Conservation (phyloP, 2,797 vertebrate species). For the Borostomias antarcticus region DNA sequence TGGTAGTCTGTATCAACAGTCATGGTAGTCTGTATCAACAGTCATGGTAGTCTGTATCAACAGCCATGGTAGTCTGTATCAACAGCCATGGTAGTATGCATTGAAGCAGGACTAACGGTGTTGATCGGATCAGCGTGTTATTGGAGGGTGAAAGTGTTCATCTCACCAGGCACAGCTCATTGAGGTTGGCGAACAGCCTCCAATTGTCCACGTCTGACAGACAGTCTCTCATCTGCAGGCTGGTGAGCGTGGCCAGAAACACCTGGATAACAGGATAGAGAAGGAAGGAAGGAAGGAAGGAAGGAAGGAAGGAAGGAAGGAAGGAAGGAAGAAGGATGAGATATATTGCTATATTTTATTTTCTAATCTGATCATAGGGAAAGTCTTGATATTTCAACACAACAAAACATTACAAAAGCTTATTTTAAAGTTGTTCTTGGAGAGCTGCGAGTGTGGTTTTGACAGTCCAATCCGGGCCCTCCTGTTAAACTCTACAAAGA, state of each 20-base stretch:
- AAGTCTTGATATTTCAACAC: background rate
- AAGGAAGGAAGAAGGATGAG: background rate
- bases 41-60: no score
- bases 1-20: no score
- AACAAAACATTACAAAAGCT: background rate
- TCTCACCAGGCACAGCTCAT: constrained; percentile 88
- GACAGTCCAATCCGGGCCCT: background rate
- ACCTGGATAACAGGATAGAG: constrained; percentile 69
- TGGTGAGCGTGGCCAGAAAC: constrained; percentile 82
- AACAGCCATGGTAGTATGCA: background rate
- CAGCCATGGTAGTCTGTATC: no score
- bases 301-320: background rate
- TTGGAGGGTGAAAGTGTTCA: background rate
- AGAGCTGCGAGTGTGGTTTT: background rate
- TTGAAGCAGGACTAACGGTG: background rate
- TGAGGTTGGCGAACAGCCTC: constrained; percentile 90
- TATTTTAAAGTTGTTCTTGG: background rate
- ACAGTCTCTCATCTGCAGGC: constrained; percentile 81
- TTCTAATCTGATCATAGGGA: constrained; percentile 26
- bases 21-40: no score
- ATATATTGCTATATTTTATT: constrained; percentile 22
- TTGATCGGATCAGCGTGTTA: background rate
- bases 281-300: constrained; percentile 22
- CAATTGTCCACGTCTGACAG: constrained; percentile 83
- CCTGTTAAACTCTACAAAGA: constrained; percentile 36